Base-by-base conservation (phyloP, 2,113 vertebrate species). In the Sialia sialis region DNA sequence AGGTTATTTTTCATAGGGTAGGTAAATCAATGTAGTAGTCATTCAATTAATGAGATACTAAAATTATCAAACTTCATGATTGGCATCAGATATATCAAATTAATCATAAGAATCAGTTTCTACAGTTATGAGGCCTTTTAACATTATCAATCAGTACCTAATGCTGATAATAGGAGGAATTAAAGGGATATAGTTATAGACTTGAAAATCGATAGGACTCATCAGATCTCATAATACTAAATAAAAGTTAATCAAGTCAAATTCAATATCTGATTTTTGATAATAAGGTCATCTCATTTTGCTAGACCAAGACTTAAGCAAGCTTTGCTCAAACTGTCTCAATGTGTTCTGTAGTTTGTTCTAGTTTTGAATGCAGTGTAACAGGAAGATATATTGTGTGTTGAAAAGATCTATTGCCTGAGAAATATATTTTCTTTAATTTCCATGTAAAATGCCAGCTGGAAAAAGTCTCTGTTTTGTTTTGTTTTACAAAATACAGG, bases 171-270 rank as follows among this genome's bases (percentile, higher is more conserved):
- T 29, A 58, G 18, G 7, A 84, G 10, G 10, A 93, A 87, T 84
- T 84, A 82, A 93, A 87, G 4, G 26, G 27, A 54, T 58, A 68
- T 21, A 73, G 32, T 56, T 89, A 84, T 13, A 82, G 56, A 89
- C 68, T 43, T 76, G 7, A 76, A 91, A 91, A 91, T 91, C 91
- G 89, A 73, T 89, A 79, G 2, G 32, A 36, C 34, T 76, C 34
- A 64, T 84, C 48, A 73, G 32, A 58, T 96, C 91, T 91, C 49
- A 59, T 66, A 89, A 82, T 23, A 76, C 19, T 79, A 95, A 96
- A 89, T 89, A 56, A 58, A 89, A 95, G 30, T 84, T 84, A 79
- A 72, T 78, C 73, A 87, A 82, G 39, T 44, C 62, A 72, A 83
- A 89, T 76, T 79, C 59, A 76, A 62, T 69, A 69, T 30, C 41